Evolutionary conservation across 2,797 vertebrate genomes (phyloP).

Genomic region (Holocentrus rufus): DNA sequence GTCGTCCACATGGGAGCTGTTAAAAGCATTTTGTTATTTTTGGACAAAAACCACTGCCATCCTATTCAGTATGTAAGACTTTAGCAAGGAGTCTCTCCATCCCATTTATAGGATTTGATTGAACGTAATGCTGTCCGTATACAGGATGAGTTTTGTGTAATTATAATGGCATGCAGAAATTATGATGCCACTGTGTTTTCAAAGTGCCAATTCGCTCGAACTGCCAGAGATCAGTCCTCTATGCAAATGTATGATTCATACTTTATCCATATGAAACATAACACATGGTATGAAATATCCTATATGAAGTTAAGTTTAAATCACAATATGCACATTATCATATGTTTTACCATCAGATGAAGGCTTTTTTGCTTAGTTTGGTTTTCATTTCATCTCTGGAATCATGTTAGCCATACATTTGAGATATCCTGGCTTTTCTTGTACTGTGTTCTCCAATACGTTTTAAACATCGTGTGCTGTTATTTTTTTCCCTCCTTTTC

Average conservation of each 20-base stretch:
- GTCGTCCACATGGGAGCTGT: conserved; percentile 13
- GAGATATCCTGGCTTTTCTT: conserved; percentile 10
- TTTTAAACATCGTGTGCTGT: conserved; percentile 34
- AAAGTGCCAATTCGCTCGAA: conserved; percentile 68
- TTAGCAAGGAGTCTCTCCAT: conserved; percentile 25
- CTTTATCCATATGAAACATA: neutral
- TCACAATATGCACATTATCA: conserved; percentile 13
- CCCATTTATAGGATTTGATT: conserved; percentile 11
- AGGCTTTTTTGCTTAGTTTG: conserved; percentile 26
- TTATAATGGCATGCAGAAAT: conserved; percentile 19
- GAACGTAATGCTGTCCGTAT: conserved; percentile 7
- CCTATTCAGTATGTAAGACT: conserved; percentile 20
- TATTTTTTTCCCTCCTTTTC: conserved; percentile 18
- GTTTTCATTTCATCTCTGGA: conserved; percentile 27
- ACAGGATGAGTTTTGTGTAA: conserved; percentile 2
- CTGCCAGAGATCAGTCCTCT: conserved; percentile 34
- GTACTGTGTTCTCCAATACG: conserved; percentile 2
- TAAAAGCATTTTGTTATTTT: conserved; percentile 24
- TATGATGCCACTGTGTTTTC: conserved; percentile 19
- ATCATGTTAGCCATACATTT: conserved; percentile 5
- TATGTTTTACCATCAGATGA: conserved; percentile 14
- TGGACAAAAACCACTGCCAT: conserved; percentile 18
- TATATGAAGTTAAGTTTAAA: conserved; percentile 7
- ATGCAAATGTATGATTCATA: conserved; percentile 10
- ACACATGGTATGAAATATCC: conserved; percentile 7